phyloP scores from a whole-genome alignment of 2,888 invertebrate species.

The Priocnemis perturbator region DNA sequence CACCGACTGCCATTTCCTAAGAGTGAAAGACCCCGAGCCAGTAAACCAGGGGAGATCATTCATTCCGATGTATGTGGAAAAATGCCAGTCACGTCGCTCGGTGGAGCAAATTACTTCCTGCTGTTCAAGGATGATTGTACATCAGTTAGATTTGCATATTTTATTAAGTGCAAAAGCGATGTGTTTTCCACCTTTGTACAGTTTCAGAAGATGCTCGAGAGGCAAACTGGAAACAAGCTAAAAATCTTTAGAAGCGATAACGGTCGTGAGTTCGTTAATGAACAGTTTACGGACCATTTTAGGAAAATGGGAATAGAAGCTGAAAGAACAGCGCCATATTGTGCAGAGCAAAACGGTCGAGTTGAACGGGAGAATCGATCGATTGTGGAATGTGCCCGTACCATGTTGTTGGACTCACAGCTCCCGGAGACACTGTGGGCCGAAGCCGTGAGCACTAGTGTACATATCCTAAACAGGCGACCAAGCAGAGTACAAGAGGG shows the following conservation, averaged over 20 bases:
- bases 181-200: background rate
- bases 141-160: background rate
- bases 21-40: background rate
- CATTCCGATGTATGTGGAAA: slow-evolving; percentile 4
- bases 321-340: background rate
- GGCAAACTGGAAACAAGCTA: background rate
- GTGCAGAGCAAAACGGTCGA: slow-evolving; percentile 2
- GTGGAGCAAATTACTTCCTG: slow-evolving; percentile 5
- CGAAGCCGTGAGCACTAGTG: background rate
- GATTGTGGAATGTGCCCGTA: background rate
- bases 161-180: slow-evolving; percentile 2
- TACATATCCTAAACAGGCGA: background rate
- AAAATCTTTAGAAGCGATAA: slow-evolving; percentile 9
- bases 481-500: background rate
- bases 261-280: slow-evolving; percentile 3
- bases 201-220: background rate
- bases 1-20: background rate
- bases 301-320: background rate
- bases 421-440: background rate
- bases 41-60: too few species aligned
- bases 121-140: slow-evolving; percentile 13
- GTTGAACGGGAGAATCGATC: background rate
- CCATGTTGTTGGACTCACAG: background rate
- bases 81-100: background rate
- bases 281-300: background rate